Evolutionary conservation across 2,888 invertebrate genomes (phyloP).

Genomic region (Diarsia rubi): DNA sequence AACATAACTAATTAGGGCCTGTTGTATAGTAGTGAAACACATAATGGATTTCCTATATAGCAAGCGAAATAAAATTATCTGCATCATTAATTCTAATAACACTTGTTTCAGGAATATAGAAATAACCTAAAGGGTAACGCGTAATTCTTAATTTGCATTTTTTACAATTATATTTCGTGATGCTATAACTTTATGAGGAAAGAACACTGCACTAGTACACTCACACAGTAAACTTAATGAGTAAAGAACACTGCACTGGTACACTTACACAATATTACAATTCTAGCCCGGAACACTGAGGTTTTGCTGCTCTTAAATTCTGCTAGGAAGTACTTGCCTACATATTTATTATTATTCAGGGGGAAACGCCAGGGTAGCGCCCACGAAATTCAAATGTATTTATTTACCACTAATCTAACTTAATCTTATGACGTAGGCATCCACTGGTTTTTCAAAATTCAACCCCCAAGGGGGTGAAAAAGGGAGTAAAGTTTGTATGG

Average conservation of each 20-base stretch:
- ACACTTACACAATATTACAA: neutral
- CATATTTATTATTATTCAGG: neutral
- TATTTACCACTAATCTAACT: too few species aligned
- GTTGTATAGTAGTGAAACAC: neutral
- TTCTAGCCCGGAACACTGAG: neutral
- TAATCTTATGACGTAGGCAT: too few species aligned
- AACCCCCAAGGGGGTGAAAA: too few species aligned
- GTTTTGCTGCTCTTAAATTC: neutral
- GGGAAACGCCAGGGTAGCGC: neutral
- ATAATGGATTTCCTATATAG: neutral
- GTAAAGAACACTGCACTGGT: neutral
- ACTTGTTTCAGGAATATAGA: neutral
- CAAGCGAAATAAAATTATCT: conserved; percentile 19
- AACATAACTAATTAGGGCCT: conserved; percentile 9
- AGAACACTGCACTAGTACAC: neutral
- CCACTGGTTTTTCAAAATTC: too few species aligned
- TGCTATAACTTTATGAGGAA: neutral
- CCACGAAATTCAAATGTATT: neutral
- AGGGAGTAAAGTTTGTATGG: too few species aligned
- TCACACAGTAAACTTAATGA: neutral
- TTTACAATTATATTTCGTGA: conserved; percentile 11
- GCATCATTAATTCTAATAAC: neutral
- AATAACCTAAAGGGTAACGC: neutral
- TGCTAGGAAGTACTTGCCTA: conserved; percentile 7
- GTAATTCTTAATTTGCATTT: neutral